These are phyloP conservation scores for Spondyliosoma cantharus DNA, from an alignment of 2,797 vertebrate genomes.

Conservation along the genomic window DNA sequence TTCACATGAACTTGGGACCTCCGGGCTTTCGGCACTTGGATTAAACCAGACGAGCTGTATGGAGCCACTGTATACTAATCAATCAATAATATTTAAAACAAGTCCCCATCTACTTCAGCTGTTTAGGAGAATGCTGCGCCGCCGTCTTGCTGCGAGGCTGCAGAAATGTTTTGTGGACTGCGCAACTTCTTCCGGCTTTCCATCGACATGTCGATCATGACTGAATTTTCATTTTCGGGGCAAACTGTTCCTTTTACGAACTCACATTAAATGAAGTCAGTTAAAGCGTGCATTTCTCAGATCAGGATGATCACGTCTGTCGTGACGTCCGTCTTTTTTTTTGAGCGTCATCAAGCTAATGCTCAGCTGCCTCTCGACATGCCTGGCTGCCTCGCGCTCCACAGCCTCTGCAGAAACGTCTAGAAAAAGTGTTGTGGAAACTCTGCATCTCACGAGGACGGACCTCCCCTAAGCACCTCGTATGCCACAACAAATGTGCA, in stretches of 20 bases:
- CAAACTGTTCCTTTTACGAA: not conserved
- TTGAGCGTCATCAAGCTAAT: not conserved
- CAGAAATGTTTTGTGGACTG: no score
- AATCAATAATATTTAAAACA: no score
- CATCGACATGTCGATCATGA: no score
- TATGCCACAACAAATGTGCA: conserved; percentile 7
- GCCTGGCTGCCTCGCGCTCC: conserved; percentile 13
- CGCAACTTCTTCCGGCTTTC: no score
- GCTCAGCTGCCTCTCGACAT: not conserved
- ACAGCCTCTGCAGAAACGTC: conserved; percentile 8
- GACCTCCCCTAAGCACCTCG: not conserved
- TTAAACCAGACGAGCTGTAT: no score
- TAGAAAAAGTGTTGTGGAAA: conserved; percentile 15
- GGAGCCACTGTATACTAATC: no score
- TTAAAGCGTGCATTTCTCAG: conserved; percentile 1
- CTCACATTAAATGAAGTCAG: not conserved
- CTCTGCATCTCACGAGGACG: conserved; percentile 11
- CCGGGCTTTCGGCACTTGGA: no score
- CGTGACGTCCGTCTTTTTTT: not conserved
- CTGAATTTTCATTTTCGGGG: no score
- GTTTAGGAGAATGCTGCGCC: no score
- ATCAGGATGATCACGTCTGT: conserved; percentile 6
- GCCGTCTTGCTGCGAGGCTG: no score
- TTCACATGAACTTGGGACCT: no score
- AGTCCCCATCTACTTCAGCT: no score